Evolutionary conservation across 2,113 vertebrate genomes (phyloP), one percentile per base, ranked within the genome.

Genomic region (Scomber scombrus): DNA sequence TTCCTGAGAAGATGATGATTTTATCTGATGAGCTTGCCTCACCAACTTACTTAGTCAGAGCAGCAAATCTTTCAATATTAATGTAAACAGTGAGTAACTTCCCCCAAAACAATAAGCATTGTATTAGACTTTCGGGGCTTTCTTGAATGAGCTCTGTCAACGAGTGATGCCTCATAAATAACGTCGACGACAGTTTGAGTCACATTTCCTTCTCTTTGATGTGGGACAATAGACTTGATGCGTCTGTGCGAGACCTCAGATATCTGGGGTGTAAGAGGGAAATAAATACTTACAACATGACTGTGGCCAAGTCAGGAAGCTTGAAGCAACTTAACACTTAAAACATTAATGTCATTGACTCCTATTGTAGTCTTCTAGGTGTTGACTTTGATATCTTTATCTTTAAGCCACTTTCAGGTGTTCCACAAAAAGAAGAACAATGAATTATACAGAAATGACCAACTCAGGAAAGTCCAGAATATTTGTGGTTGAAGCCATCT

Each of bases 121-220:
- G 50, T 71, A 31, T 2, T 2, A 0, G 3, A 10, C 52, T 76
- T 60, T 55, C 3, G 82, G 82, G 83, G 57, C 75, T 83, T 82
- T 81, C 54, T 58, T 1, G 11, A 49, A 3, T n/a, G 13, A 65
- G 71, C 31, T 21, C 11, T 45, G 45, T 55, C 40, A 3, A 8
- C 23, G 40, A 3, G n/a, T 2, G 4, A 63, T 78, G 51, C 62
- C 18, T 80, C 78, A 86, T 68, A 2, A 45, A 50, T 19, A 3
- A 12, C 29, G 51, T 26, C 85, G 51, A 77, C 7, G 62, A 5
- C 9, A 21, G 49, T 63, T 23, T 91, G 77, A 76, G 51, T 91
- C 86, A 89, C 3, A 6, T 71, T 90, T 93, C 90, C 89, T 82
- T 26, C 23, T 58, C 15, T 82, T 64, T 82, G 45, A 69, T 10